Percentiles rank a stretch among this genome's conserved stretches.
Evolutionary conservation across 2,113 vertebrate genomes (phyloP).

Genomic region (Rhinopithecus roxellana): DNA sequence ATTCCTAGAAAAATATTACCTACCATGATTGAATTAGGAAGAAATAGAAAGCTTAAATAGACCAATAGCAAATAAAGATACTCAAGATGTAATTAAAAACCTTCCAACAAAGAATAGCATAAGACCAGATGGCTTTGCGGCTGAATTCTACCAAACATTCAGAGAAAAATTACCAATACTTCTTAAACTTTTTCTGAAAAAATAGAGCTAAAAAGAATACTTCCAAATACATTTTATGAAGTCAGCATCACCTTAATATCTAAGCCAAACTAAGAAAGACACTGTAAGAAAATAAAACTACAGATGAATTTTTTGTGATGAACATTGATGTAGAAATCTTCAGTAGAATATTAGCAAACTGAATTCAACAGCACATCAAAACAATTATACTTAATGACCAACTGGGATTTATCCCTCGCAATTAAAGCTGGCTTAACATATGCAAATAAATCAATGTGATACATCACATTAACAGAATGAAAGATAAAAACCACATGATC

Average conservation of each 20-base stretch:
- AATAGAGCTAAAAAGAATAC: background rate
- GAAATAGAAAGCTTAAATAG: background rate
- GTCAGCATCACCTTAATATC: background rate
- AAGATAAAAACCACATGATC: background rate
- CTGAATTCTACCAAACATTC: background rate
- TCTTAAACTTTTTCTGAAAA: background rate
- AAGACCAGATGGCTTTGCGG: background rate
- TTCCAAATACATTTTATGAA: background rate
- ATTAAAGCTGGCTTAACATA: background rate
- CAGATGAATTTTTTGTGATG: background rate
- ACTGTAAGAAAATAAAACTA: background rate
- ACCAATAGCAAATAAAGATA: background rate
- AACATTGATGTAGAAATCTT: background rate
- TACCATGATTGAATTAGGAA: slow-evolving; percentile 35
- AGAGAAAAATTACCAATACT: background rate
- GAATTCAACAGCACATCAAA: background rate
- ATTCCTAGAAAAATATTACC: background rate
- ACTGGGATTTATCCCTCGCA: background rate
- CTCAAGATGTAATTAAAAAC: slow-evolving; percentile 32
- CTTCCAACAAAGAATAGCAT: background rate
- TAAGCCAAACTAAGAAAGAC: background rate
- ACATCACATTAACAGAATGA: background rate
- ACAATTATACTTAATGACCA: background rate
- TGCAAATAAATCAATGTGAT: background rate
- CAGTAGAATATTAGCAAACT: background rate